phyloP scores from a whole-genome alignment of 2,888 invertebrate genomes.

The Andrena praecox region DNA sequence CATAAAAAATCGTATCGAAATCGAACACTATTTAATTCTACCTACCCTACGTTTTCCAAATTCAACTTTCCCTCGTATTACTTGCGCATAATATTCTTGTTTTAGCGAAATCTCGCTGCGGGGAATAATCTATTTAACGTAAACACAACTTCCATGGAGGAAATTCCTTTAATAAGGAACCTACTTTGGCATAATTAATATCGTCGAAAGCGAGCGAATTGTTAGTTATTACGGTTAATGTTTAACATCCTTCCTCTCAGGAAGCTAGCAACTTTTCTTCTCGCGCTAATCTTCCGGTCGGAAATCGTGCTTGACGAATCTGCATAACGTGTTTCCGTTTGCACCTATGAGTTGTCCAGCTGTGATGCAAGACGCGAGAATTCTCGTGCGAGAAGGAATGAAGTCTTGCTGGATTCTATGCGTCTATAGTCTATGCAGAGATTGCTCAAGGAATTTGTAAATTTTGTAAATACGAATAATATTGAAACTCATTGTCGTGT shows the following conservation, averaged over 20 bases:
- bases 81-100: background rate
- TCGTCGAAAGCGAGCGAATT: slow-evolving; percentile 10
- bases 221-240: slow-evolving; percentile 8
- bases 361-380: background rate
- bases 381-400: slow-evolving; percentile 1
- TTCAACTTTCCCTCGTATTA: background rate
- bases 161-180: background rate
- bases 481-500: slow-evolving; percentile 2
- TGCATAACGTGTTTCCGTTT: slow-evolving; percentile 21
- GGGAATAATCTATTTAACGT: background rate
- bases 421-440: background rate
- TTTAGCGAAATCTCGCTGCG: background rate
- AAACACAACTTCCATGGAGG: background rate
- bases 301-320: slow-evolving; percentile 38
- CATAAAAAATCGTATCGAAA: background rate
- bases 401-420: slow-evolving; percentile 8
- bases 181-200: slow-evolving; percentile 7
- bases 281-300: slow-evolving; percentile 35
- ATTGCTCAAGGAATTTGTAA: background rate
- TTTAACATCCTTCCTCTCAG: slow-evolving; percentile 8
- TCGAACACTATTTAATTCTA: background rate
- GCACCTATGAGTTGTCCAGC: background rate
- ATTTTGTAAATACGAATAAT: background rate
- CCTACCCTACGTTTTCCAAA: background rate
- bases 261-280: slow-evolving; percentile 16